Evolutionary conservation across 2,797 vertebrate genomes (phyloP).

Genomic region (Pachyuromys duprasi): DNA sequence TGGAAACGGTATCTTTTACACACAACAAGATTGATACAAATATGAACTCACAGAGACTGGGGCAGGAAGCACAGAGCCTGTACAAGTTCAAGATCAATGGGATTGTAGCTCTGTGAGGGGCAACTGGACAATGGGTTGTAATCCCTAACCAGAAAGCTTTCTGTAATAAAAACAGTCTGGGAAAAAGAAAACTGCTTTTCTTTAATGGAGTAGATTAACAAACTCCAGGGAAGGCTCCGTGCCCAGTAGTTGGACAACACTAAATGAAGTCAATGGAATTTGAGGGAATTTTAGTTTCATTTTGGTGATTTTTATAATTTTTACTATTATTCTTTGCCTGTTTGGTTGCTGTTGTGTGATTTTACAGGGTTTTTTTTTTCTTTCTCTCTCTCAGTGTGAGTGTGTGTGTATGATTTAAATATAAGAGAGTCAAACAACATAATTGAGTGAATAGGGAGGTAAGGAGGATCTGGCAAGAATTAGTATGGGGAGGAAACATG

Average conservation of each 20-base stretch:
- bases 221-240: neutral
- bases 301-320: neutral
- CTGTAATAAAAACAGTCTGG: neutral
- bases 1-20: neutral
- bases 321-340: neutral
- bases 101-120: neutral
- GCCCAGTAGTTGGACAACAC: no score
- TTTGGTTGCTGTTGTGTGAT: neutral
- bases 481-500: neutral
- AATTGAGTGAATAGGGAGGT: neutral
- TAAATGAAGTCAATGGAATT: neutral
- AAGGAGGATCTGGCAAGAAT: neutral
- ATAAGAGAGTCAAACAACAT: neutral
- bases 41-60: neutral
- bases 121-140: neutral
- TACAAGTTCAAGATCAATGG: neutral
- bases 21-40: neutral
- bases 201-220: neutral
- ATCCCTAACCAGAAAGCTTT: neutral
- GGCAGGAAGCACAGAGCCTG: neutral
- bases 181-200: neutral
- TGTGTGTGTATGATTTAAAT: neutral
- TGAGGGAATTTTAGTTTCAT: neutral
- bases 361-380: no score
- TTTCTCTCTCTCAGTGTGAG: no score